Base-by-base conservation (phyloP, 2,797 vertebrate genomes). In the Selene dorsalis region DNA sequence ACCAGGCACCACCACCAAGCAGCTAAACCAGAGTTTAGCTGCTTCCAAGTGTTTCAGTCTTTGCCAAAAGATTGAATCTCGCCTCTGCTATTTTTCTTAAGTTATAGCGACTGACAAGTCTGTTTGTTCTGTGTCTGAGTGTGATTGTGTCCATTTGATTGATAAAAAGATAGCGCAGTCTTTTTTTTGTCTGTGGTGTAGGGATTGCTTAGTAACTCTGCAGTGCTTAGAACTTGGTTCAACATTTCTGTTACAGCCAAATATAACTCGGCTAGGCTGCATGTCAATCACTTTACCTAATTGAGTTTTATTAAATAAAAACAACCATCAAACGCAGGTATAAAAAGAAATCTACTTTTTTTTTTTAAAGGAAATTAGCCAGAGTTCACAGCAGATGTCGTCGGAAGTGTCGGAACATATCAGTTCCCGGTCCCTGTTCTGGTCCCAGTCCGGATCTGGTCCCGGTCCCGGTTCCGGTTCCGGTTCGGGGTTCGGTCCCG, bases 301-400 rank as follows among this genome's bases (percentile, higher is more conserved):
- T 63, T 53, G 26, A 22, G 24, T 45, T 78, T 70, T 70, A 78
- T 84, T 82, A 55, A 82, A 83, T 55, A 39, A 64, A 73, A 84
- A 73, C 66, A 80, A 32, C 43, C 12, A 14, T 28, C 11, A 3
- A 18, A 55, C 53, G 35, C 0, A 22, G 24, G 30, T 48, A 45
- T 56, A 61, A 48, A 64, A n/a, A 55, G 28, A 35, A 47, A 65
- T 57, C 22, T 9, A 43, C 55, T n/a, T n/a, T n/a, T n/a, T n/a
- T n/a, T n/a, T n/a, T n/a, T n/a, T n/a, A n/a, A n/a, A n/a, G n/a
- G n/a, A n/a, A n/a, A n/a, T n/a, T n/a, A n/a, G n/a, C n/a, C n/a
- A n/a, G n/a, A n/a, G n/a, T n/a, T n/a, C n/a, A n/a, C n/a, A n/a
- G n/a, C n/a, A n/a, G n/a, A n/a, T n/a, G n/a, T n/a, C n/a, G n/a